A percentile compares a stretch with the other conserved stretches of the same genome.
Conservation (phyloP, 1,140 invertebrate genomes). For the Sycobia sp. region DNA sequence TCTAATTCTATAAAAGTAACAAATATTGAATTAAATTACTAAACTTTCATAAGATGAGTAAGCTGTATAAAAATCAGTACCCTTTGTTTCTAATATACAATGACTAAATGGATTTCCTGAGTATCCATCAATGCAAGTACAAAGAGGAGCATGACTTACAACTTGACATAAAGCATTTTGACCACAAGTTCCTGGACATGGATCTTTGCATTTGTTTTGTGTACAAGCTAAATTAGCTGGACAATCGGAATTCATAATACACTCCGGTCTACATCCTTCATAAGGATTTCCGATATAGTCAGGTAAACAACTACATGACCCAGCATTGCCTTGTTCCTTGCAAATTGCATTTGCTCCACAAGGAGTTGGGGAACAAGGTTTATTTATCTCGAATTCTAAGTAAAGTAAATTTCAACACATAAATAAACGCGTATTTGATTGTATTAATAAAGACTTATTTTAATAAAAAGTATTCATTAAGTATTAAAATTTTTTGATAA, state of each 20-base stretch:
- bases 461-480: neutral
- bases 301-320: constrained; percentile 71
- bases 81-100: constrained; percentile 56
- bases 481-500: neutral
- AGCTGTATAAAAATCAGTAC: constrained; percentile 52
- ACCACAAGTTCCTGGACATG: constrained; percentile 78
- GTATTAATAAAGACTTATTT: neutral
- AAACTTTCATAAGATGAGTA: neutral
- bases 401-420: constrained; percentile 1
- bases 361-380: constrained; percentile 72
- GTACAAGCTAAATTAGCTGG: constrained; percentile 74
- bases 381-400: neutral
- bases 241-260: constrained; percentile 75
- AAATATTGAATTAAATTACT: neutral
- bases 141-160: constrained; percentile 74
- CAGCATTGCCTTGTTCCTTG: constrained; percentile 67
- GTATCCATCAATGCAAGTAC: constrained; percentile 72
- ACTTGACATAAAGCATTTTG: constrained; percentile 75
- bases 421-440: neutral
- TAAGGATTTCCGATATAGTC: constrained; percentile 77
- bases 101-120: constrained; percentile 76
- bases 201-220: constrained; percentile 75
- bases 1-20: constrained; percentile 61
- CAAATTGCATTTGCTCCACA: constrained; percentile 78
- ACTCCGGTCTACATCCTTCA: constrained; percentile 76